Evolutionary conservation across 2,888 invertebrate genomes (phyloP).

Genomic region (Ditylenchus weischeri): DNA sequence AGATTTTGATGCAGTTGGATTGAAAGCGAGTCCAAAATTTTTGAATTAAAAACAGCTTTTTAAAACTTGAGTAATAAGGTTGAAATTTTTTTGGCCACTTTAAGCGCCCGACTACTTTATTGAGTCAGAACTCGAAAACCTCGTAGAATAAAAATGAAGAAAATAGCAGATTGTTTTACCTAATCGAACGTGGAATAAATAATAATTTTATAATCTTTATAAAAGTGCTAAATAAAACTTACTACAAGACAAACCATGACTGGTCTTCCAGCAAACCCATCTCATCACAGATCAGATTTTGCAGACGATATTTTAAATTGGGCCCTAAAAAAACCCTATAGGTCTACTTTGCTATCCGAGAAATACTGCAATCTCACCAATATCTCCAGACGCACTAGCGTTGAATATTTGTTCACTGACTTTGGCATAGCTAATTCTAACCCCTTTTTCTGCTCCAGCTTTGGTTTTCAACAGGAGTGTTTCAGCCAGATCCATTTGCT

Average conservation of each 20-base stretch:
- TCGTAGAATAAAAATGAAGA: too few relatives aligned
- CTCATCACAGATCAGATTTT: not conserved
- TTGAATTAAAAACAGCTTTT: too few relatives aligned
- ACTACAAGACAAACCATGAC: slow-evolving; percentile 44
- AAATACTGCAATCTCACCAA: not conserved
- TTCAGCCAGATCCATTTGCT: not conserved
- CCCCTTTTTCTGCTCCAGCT: not conserved
- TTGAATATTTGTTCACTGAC: not conserved
- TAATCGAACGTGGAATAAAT: too few relatives aligned
- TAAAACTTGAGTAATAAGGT: too few relatives aligned
- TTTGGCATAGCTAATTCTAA: not conserved
- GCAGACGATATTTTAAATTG: not conserved
- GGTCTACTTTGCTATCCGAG: too few relatives aligned
- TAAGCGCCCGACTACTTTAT: too few relatives aligned
- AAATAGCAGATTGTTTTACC: too few relatives aligned
- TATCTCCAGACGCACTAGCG: not conserved
- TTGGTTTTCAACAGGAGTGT: not conserved
- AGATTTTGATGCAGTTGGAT: too few relatives aligned
- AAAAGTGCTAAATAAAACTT: not conserved
- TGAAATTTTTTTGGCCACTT: too few relatives aligned
- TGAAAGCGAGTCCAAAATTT: too few relatives aligned
- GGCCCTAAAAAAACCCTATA: not conserved
- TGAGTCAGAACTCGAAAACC: too few relatives aligned
- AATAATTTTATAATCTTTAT: too few relatives aligned
- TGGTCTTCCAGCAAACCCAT: slow-evolving; percentile 34